Base-by-base conservation (phyloP, 2,888 invertebrate species). In the Chrysopilus asiliformis region DNA sequence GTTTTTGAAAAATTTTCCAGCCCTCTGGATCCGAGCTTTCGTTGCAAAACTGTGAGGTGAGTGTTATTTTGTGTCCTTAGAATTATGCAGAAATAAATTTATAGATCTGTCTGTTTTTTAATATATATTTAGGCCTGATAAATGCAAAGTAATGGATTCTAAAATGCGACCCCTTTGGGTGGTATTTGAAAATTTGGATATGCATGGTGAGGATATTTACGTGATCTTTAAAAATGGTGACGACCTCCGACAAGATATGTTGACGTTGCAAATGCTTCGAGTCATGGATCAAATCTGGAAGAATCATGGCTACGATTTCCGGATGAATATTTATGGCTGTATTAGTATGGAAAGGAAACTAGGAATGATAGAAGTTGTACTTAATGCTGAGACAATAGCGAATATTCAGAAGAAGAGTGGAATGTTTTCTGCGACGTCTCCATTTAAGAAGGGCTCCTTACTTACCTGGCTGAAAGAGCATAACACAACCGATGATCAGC, bases 261-360 rank as follows among this genome's bases (percentile, higher is more conserved):
- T 98, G 48, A 95, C 94, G 0, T 67, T 98, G 45, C 97, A 98
- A 68, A 86, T 97, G 84, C 66, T 97, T 12, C 69, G 82, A 42
- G 85, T 95, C 42, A 97, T 98, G 95, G 94, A 97, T 60, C 76
- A 82, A 50, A 64, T 97, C 45, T 98, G 97, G 97, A 86, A 93
- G 58, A 77, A 81, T 49, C 86, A 89, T 53, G 90, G 89, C 61
- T 73, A 93, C 46, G 95, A 97, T 66, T 77, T 97, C 49, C 89
- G 93, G 58, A 79, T 94, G 81, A 91, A 83, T 63, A 84, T 90
- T 0, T 94, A 94, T 63, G 82, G 84, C 53, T 94, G 93, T 58
- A 84, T 94, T 54, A 86, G 91, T 10, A 86, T 91, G 60, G 91
- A 89, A 49, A 74, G 81, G 53, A 71, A 80, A 38, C 79, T 89